A percentile compares a stretch with the other conserved stretches of the same genome.
Evolutionary conservation across 2,113 vertebrate genomes (phyloP).

Genomic region (Lophotis ruficrista): DNA sequence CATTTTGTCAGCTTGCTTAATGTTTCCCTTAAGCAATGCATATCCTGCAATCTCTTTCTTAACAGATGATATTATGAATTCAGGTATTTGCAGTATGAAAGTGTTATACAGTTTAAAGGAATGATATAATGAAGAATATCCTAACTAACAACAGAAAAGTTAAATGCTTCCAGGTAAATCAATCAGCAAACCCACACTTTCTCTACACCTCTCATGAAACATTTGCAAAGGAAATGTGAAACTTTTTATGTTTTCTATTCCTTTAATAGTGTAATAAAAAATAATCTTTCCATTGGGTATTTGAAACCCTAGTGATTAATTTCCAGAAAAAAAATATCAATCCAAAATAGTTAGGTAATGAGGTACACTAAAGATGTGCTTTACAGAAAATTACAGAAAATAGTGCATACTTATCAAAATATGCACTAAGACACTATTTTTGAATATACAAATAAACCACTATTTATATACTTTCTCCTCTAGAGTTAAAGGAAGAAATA

Average conservation of each 20-base stretch:
- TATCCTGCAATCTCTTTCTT: background rate
- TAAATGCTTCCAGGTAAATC: background rate
- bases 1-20: slow-evolving; percentile 12
- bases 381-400: background rate
- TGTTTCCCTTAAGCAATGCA: background rate
- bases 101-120: background rate
- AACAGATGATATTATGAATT: background rate
- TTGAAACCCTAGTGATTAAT: background rate
- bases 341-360: background rate
- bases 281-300: background rate
- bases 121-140: background rate
- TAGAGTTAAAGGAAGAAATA: slow-evolving; percentile 16
- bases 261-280: slow-evolving; percentile 18
- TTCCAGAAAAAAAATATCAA: background rate
- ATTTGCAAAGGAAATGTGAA: background rate
- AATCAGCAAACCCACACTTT: background rate
- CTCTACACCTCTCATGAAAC: background rate
- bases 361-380: background rate
- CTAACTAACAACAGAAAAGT: background rate
- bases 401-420: background rate
- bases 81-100: background rate
- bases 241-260: background rate
- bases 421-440: background rate
- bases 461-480: background rate
- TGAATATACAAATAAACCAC: background rate